Percentiles rank a stretch among this genome's conserved stretches.
phyloP scores from a whole-genome alignment of 64 coral and sea anemone species.

The Montipora efflorescens region DNA sequence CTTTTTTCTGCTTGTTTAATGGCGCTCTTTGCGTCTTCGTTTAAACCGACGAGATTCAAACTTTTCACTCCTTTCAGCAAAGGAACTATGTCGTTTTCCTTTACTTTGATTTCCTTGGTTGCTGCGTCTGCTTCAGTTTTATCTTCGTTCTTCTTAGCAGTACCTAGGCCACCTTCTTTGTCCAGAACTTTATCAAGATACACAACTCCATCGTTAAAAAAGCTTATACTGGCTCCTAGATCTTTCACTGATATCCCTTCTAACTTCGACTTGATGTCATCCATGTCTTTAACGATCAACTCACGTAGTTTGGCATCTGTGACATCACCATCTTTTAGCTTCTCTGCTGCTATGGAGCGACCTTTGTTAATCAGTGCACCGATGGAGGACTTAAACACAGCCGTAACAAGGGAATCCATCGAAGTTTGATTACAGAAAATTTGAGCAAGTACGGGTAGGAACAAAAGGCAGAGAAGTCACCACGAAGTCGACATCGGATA shows the following conservation, averaged over 20 bases:
- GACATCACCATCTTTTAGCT: conserved; percentile 71
- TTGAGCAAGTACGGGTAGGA: too few relatives aligned
- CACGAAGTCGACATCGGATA: too few relatives aligned
- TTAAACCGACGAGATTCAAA: conserved; percentile 16
- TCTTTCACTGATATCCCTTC: conserved; percentile 46
- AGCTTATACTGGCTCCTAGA: conserved; percentile 39
- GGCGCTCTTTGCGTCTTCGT: background rate
- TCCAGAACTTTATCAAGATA: conserved; percentile 20
- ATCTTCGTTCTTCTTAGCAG: background rate
- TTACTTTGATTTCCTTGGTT: too few relatives aligned
- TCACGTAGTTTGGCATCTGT: conserved; percentile 49
- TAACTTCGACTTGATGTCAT: conserved; percentile 64
- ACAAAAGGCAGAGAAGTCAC: too few relatives aligned
- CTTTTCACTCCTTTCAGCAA: background rate
- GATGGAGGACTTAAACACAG: conserved; percentile 24
- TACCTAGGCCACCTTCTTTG: background rate
- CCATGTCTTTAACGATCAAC: conserved; percentile 36
- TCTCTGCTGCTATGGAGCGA: background rate
- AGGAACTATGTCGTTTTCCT: background rate
- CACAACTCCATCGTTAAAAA: conserved; percentile 52
- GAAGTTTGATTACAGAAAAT: too few relatives aligned
- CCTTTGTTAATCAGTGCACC: conserved; percentile 38
- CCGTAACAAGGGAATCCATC: too few relatives aligned
- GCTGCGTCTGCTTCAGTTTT: background rate
- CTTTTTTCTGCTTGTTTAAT: conserved; percentile 19